A percentile compares a stretch with the other conserved stretches of the same genome.
Evolutionary conservation across 2,797 vertebrate genomes (phyloP).

Genomic region (Poecilia picta): DNA sequence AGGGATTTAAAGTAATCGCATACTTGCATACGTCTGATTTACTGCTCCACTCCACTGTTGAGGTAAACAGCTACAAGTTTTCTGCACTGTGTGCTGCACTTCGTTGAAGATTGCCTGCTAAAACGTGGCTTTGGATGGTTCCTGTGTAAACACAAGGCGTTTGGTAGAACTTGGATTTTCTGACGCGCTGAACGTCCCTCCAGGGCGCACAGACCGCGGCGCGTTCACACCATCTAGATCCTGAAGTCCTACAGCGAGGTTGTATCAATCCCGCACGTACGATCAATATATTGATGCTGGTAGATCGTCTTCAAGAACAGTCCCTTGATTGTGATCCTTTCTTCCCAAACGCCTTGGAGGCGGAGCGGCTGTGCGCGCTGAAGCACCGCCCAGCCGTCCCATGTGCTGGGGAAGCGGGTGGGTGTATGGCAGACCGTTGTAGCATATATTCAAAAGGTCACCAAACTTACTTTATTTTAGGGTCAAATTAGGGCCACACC

Average conservation of each 20-base stretch:
- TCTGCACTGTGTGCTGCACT: conserved; percentile 31
- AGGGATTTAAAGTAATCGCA: neutral
- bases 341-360: conserved; percentile 73
- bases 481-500: neutral
- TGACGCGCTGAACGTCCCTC: conserved; percentile 36
- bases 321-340: conserved; percentile 43
- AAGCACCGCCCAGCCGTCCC: conserved; percentile 57
- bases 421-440: conserved; percentile 4
- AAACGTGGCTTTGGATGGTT: conserved; percentile 73
- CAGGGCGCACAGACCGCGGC: conserved; percentile 14
- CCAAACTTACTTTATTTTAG: neutral
- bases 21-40: neutral
- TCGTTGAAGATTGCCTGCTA: conserved; percentile 37
- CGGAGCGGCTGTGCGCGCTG: conserved; percentile 70
- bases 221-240: conserved; percentile 4
- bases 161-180: conserved; percentile 51
- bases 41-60: neutral
- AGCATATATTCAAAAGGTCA: neutral
- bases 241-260: neutral
- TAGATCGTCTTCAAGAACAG: conserved; percentile 26
- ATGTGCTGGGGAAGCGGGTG: conserved; percentile 66
- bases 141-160: conserved; percentile 71
- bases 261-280: neutral
- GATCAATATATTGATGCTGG: conserved; percentile 12
- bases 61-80: neutral